These are phyloP conservation scores for Enteromius unitaeniatus DNA, from an alignment of 2,797 vertebrate genomes.

Conservation along the genomic window DNA sequence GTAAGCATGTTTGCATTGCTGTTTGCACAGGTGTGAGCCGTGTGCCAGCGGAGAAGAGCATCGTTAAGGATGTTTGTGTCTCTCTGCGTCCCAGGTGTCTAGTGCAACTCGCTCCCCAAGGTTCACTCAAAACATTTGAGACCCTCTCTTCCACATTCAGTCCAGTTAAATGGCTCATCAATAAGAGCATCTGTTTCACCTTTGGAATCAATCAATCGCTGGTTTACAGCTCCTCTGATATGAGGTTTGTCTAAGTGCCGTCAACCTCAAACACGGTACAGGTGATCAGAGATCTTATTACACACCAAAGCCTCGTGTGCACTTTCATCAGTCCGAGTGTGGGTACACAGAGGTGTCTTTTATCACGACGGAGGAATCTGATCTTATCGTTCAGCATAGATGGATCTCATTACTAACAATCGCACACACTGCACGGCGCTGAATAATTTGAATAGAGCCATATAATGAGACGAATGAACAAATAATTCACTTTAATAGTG, in stretches of 20 bases:
- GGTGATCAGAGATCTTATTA: constrained; percentile 61
- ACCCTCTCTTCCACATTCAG: constrained; percentile 26
- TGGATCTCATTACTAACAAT: constrained; percentile 53
- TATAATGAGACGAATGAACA: constrained; percentile 45
- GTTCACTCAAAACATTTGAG: constrained; percentile 47
- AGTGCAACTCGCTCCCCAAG: constrained; percentile 11
- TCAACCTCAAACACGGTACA: constrained; percentile 55
- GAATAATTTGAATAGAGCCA: constrained; percentile 40
- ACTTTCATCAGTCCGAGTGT: constrained; percentile 43
- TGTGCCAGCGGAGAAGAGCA: neutral
- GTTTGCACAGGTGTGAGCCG: constrained; percentile 26
- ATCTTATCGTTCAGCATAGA: constrained; percentile 35
- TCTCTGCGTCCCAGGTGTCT: constrained; percentile 31
- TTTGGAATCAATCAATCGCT: constrained; percentile 72
- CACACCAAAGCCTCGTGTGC: constrained; percentile 46
- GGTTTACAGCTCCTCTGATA: constrained; percentile 50
- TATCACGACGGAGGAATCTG: constrained; percentile 51
- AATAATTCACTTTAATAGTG: constrained; percentile 50
- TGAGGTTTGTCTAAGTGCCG: constrained; percentile 52
- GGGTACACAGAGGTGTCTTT: constrained; percentile 55
- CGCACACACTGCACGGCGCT: constrained; percentile 13
- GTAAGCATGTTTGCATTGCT: constrained; percentile 39
- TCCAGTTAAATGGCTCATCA: constrained; percentile 69
- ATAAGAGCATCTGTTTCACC: constrained; percentile 69
- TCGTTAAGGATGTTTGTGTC: constrained; percentile 35